Conservation (phyloP, 53 echinoderm and acorn worm genomes). For the Glandiceps talaboti region DNA sequence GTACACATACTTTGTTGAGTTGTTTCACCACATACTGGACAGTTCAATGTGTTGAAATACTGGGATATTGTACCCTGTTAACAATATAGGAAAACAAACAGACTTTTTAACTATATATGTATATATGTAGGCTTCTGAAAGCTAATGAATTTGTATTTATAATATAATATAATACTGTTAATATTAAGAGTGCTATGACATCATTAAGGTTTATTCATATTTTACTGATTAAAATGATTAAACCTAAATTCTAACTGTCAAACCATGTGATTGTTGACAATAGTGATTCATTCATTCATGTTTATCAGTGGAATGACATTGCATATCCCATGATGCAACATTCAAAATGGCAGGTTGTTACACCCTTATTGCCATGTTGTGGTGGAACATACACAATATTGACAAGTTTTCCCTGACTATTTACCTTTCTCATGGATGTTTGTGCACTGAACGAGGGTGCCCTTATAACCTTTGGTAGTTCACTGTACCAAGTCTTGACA, state of each 20-base stretch:
- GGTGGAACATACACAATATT: slow-evolving; percentile 22
- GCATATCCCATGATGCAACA: neutral
- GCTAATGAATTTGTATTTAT: too few relatives aligned
- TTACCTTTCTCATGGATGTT: slow-evolving; percentile 21
- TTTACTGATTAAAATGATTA: too few relatives aligned
- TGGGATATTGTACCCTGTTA: slow-evolving; percentile 85
- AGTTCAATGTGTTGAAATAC: slow-evolving; percentile 87
- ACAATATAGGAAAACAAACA: too few relatives aligned
- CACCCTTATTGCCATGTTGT: neutral
- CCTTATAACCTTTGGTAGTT: slow-evolving; percentile 50
- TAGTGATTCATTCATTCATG: too few relatives aligned
- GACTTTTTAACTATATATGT: too few relatives aligned
- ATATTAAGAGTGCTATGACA: too few relatives aligned
- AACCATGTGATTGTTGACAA: too few relatives aligned
- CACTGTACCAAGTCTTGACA: slow-evolving; percentile 73
- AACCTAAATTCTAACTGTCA: too few relatives aligned
- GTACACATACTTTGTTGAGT: slow-evolving; percentile 74
- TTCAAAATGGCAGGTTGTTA: neutral
- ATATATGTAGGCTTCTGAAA: too few relatives aligned
- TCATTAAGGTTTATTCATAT: too few relatives aligned
- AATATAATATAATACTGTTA: too few relatives aligned
- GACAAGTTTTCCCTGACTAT: slow-evolving; percentile 58
- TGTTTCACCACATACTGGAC: slow-evolving; percentile 67
- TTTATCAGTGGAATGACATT: too few relatives aligned
- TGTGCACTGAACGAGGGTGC: slow-evolving; percentile 17